These are phyloP conservation scores for Hydrotaea diabolus DNA, from an alignment of 2,888 invertebrate species.

Conservation along the genomic window DNA sequence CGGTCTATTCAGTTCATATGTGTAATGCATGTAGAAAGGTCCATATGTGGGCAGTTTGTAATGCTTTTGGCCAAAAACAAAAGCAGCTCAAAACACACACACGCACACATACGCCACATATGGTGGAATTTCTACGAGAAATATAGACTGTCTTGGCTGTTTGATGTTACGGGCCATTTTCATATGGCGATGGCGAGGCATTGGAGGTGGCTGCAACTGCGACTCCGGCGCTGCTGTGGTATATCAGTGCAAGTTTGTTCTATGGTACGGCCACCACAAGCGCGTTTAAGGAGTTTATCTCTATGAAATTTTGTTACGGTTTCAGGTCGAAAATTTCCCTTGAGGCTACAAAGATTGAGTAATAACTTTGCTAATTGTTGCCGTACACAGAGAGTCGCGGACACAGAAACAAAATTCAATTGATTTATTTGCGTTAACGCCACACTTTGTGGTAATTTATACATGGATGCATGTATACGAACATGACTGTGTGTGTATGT, in stretches of 20 bases:
- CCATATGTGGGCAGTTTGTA: constrained; percentile 61
- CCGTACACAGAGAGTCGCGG: constrained; percentile 32
- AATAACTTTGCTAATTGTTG: constrained; percentile 65
- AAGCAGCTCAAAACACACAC: not conserved
- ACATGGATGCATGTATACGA: not conserved
- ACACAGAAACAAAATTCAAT: constrained; percentile 45
- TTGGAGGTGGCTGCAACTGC: constrained; percentile 1
- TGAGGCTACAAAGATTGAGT: constrained; percentile 64
- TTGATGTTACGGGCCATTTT: constrained; percentile 23
- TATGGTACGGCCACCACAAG: not conserved
- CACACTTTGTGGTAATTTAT: constrained; percentile 51
- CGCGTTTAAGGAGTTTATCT: not conserved
- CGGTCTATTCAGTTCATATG: constrained; percentile 18
- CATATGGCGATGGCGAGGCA: not conserved
- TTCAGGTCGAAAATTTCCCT: constrained; percentile 39
- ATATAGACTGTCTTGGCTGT: not conserved
- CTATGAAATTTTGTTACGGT: constrained; percentile 21
- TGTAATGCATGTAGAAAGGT: not conserved
- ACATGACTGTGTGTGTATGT: not conserved
- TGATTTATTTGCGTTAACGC: constrained; percentile 65
- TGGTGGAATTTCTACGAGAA: constrained; percentile 15
- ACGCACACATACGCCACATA: not conserved
- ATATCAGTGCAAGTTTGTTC: constrained; percentile 3
- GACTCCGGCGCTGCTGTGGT: not conserved
- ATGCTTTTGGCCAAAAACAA: constrained; percentile 43